These are phyloP conservation scores for Nannospalax galili DNA, from an alignment of 2,113 vertebrate genomes.

Conservation along the genomic window DNA sequence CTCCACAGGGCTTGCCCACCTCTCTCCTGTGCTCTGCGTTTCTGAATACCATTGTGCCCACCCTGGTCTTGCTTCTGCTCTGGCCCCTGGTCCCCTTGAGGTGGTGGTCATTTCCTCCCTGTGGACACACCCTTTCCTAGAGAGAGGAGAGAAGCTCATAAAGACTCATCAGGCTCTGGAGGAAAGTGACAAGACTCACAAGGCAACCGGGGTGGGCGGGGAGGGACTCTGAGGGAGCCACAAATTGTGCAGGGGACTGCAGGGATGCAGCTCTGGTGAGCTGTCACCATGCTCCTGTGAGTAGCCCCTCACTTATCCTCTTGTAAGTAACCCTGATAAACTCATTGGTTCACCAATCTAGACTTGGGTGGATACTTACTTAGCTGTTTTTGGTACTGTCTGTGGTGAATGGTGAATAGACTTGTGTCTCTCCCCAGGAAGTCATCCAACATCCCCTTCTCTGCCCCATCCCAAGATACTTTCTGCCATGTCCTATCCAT, in stretches of 20 bases:
- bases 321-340: neutral
- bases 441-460: neutral
- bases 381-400: neutral
- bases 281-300: neutral
- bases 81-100: neutral
- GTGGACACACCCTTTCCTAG: too few species aligned
- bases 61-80: neutral
- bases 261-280: neutral
- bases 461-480: neutral
- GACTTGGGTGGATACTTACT: neutral
- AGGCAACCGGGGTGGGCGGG: too few species aligned
- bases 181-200: too few species aligned
- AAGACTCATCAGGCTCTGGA: too few species aligned
- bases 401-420: neutral
- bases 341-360: too few species aligned
- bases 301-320: neutral
- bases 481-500: neutral
- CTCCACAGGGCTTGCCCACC: too few species aligned
- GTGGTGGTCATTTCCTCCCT: neutral
- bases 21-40: neutral
- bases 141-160: neutral
- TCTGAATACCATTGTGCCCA: neutral
- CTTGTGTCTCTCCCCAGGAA: too few species aligned
- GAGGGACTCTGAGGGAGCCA: neutral
- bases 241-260: neutral